Conservation (phyloP, 1,140 invertebrate genomes). For the Pseudomyrmex pallidus region DNA sequence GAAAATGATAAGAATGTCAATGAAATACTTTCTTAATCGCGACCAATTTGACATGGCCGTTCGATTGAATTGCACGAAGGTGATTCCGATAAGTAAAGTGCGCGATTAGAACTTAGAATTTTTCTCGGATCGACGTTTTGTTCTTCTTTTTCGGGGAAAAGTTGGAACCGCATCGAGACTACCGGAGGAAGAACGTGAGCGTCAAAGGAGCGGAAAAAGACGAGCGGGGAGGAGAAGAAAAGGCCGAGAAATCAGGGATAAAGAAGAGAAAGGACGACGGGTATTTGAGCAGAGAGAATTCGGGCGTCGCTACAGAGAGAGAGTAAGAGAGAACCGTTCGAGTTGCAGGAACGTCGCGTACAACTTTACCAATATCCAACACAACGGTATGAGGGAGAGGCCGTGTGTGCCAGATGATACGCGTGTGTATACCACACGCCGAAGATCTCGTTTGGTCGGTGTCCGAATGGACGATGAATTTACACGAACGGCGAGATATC, state of each 20-base stretch:
- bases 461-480: slow-evolving; percentile 69
- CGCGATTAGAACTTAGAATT: slow-evolving; percentile 38
- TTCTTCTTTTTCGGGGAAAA: slow-evolving; percentile 8
- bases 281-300: slow-evolving; percentile 70
- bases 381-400: slow-evolving; percentile 50
- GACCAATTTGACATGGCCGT: background rate
- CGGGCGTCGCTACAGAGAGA: slow-evolving; percentile 39
- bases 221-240: slow-evolving; percentile 33
- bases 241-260: slow-evolving; percentile 22
- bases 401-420: slow-evolving; percentile 61
- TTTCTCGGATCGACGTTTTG: slow-evolving; percentile 16
- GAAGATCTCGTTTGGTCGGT: slow-evolving; percentile 61
- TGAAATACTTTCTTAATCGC: background rate
- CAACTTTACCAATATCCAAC: slow-evolving; percentile 84
- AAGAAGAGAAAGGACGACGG: slow-evolving; percentile 62
- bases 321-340: slow-evolving; percentile 56
- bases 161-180: slow-evolving; percentile 50
- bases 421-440: slow-evolving; percentile 33
- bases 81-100: slow-evolving; percentile 19
- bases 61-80: slow-evolving; percentile 15
- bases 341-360: slow-evolving; percentile 80
- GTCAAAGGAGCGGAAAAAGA: slow-evolving; percentile 48
- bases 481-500: slow-evolving; percentile 71
- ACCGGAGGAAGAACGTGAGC: slow-evolving; percentile 6
- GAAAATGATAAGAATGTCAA: background rate